A percentile compares a stretch with the other conserved stretches of the same genome.
Evolutionary conservation across 2,888 invertebrate genomes (phyloP).

Genomic region (Drosophila leonis): DNA sequence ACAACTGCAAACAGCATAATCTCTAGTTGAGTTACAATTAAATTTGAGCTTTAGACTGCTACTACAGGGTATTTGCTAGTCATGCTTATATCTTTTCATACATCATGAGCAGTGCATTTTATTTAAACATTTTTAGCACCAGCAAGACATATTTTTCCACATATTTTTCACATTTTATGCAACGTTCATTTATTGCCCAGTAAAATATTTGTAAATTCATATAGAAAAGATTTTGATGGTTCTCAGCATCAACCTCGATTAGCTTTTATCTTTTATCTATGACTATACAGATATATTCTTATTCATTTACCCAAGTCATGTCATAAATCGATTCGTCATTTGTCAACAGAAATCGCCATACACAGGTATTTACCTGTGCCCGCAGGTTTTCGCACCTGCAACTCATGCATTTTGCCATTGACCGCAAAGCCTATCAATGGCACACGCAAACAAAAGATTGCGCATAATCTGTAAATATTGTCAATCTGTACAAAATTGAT

Average conservation of each 20-base stretch:
- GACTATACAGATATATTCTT: neutral
- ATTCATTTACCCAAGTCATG: neutral
- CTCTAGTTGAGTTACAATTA: neutral
- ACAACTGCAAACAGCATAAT: neutral
- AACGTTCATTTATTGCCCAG: neutral
- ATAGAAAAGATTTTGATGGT: neutral
- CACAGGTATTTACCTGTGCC: constrained; percentile 44
- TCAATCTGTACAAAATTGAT: constrained; percentile 19
- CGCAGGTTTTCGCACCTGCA: constrained; percentile 17
- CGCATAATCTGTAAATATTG: constrained; percentile 45
- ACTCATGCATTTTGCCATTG: constrained; percentile 45
- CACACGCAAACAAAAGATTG: constrained; percentile 9
- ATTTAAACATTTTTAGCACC: constrained; percentile 18
- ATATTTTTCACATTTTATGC: constrained; percentile 4
- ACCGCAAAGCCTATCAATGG: constrained; percentile 53
- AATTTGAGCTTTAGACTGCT: neutral
- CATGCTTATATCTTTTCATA: too few species aligned
- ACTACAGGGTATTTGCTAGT: constrained; percentile 5
- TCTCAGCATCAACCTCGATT: neutral
- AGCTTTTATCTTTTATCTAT: neutral
- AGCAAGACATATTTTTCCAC: constrained; percentile 6
- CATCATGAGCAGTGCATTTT: neutral
- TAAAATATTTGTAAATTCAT: constrained; percentile 3
- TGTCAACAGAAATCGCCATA: constrained; percentile 20
- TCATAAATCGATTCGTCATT: neutral